Evolutionary conservation across 2,888 invertebrate species (phyloP).

Genomic region (Odontocolon sp.): DNA sequence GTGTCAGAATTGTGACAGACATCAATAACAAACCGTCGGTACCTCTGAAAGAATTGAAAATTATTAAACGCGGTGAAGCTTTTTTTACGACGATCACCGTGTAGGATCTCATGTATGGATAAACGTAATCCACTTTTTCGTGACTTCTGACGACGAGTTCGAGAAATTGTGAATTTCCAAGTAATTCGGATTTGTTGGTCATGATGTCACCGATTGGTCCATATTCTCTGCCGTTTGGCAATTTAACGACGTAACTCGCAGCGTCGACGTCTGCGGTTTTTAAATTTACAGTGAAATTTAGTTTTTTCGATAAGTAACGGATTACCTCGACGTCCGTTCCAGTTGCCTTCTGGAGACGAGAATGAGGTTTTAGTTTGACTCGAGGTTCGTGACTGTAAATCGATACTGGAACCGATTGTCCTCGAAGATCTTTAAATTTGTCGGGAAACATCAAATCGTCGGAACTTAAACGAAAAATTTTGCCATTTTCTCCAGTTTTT

Average conservation of each 20-base stretch:
- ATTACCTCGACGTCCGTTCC: constrained; percentile 57
- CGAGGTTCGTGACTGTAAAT: constrained; percentile 48
- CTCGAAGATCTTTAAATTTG: constrained; percentile 55
- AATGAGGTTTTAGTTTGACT: neutral
- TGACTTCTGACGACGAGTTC: constrained; percentile 29
- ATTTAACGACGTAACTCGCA: constrained; percentile 33
- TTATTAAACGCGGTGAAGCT: constrained; percentile 1
- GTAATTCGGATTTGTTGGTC: constrained; percentile 41
- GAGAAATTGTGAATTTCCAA: constrained; percentile 51
- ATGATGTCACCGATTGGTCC: constrained; percentile 59
- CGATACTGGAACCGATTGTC: constrained; percentile 47
- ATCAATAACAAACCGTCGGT: neutral
- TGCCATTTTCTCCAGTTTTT: neutral
- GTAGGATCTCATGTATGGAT: constrained; percentile 53
- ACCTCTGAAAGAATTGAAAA: neutral
- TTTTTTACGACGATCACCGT: constrained; percentile 50
- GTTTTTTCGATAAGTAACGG: constrained; percentile 32
- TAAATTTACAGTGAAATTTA: constrained; percentile 56
- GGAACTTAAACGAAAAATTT: neutral
- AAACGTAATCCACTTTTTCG: constrained; percentile 16
- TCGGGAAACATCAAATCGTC: constrained; percentile 51
- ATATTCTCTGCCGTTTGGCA: constrained; percentile 34
- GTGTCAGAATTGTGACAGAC: neutral
- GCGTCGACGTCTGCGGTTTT: constrained; percentile 24
- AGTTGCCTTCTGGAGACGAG: neutral